A percentile compares a stretch with the other conserved stretches of the same genome.
Conservation (phyloP, 1,140 invertebrate species). For the Orchestia grillus region DNA sequence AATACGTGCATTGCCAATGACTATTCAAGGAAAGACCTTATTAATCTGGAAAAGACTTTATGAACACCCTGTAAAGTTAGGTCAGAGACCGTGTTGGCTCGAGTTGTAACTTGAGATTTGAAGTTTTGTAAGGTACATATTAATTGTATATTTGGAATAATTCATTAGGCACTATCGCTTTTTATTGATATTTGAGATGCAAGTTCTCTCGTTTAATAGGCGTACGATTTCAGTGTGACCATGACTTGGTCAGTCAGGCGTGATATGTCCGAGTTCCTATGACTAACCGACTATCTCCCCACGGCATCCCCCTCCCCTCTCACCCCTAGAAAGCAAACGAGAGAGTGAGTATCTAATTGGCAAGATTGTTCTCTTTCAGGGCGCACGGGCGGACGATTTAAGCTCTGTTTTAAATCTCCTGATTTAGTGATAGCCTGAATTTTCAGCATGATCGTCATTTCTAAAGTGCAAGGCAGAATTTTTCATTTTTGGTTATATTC, state of each 20-base stretch:
- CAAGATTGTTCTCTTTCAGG: conserved; percentile 27
- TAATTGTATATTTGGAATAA: neutral
- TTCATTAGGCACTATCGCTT: neutral
- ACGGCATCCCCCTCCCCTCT: neutral
- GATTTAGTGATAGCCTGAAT: neutral
- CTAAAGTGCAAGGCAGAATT: neutral
- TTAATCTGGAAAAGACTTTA: too few species aligned
- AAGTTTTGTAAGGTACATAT: neutral
- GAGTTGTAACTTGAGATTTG: neutral
- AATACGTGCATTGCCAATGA: too few species aligned
- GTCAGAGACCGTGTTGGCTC: too few species aligned
- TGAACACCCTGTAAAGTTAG: too few species aligned
- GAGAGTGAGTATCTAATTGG: conserved; percentile 41
- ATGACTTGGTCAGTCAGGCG: neutral
- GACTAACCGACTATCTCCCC: neutral
- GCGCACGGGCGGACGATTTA: neutral
- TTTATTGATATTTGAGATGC: neutral
- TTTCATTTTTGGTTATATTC: neutral
- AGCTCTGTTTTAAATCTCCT: neutral
- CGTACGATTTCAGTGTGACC: neutral
- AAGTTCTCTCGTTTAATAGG: too few species aligned
- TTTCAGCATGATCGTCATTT: neutral
- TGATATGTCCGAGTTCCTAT: neutral
- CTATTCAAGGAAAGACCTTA: too few species aligned
- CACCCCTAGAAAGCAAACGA: conserved; percentile 22